Base-by-base conservation (phyloP, 2,888 invertebrate genomes). In the Emmelina monodactyla region DNA sequence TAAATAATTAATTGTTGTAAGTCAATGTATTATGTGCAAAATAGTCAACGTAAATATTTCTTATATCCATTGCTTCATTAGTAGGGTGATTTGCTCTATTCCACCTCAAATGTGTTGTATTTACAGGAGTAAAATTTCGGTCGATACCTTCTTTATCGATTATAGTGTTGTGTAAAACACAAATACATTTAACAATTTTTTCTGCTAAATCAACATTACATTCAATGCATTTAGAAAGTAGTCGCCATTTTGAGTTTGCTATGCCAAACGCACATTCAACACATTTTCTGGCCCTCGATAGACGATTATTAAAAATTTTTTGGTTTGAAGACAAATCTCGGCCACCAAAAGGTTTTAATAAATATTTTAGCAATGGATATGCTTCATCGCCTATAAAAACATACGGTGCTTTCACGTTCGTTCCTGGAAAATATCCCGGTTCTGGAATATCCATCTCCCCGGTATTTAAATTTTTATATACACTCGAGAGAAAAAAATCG, bases 341-440 rank as follows among this genome's bases (percentile, higher is more conserved):
- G 22, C 39, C 30, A 12, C 37, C 32, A 30, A 34, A 39, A 32
- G 39, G 36, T 39, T 37, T 39, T 34, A 39, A 32, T 34, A 37
- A 22, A 16, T 37, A 37, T 37, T 12, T 37, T 16, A 32, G 22
- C 30, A n/a, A 25, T 30, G 37, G 34, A 37, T 37, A 39, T 12
- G 37, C 39, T 39, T 37, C 37, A 39, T 37, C 34, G 19, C 29
- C 39, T 37, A 37, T 32, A 14, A 39, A 37, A 34, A 37, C 39
- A 37, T 39, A 39, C n/a, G 36, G 34, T 34, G 32, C 36, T 32
- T 29, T 32, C 22, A 39, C 39, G 12, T 34, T 34, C 14, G 34
- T 37, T 34, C 32, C 32, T 32, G 22, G 39, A 12, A 37, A 37
- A 39, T 39, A 30, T 34, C 22, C 34, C n/a, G 32, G 34, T 40